Evolutionary conservation across 2,797 vertebrate genomes (phyloP).

Genomic region (Cryptoblepharus egeriae): DNA sequence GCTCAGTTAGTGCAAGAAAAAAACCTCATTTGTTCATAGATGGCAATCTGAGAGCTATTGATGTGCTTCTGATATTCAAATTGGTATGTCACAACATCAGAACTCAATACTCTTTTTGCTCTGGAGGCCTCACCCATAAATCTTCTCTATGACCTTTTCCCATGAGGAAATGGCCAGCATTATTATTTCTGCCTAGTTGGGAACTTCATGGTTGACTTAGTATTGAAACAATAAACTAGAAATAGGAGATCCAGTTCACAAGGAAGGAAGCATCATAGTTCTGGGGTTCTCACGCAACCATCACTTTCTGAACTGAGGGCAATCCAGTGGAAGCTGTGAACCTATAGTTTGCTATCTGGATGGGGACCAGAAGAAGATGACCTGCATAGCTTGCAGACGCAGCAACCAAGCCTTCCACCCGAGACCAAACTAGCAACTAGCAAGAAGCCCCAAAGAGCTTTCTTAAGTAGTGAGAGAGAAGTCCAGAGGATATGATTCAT

Average conservation of each 20-base stretch:
- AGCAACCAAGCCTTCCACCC: background rate
- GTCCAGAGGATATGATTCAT: background rate
- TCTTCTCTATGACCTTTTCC: no score
- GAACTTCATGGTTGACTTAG: background rate
- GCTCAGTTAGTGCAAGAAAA: rapidly evolving
- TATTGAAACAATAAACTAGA: background rate
- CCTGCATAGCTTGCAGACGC: background rate
- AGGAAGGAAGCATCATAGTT: background rate
- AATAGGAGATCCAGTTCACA: background rate
- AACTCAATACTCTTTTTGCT: conserved; percentile 44
- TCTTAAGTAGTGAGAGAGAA: background rate
- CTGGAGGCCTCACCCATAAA: background rate
- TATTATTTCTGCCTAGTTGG: background rate
- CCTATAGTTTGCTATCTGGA: background rate
- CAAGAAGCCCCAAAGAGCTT: no score
- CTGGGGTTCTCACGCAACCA: background rate
- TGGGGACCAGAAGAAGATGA: background rate
- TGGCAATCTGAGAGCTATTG: conserved; percentile 9
- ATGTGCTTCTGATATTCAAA: conserved; percentile 13
- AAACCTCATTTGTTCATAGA: conserved; percentile 13
- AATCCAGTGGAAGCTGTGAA: background rate
- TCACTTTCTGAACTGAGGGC: background rate
- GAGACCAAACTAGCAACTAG: no score
- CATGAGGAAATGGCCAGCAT: background rate
- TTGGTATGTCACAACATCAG: conserved; percentile 16